Percentiles rank a stretch among this genome's conserved stretches.
Evolutionary conservation across 1,140 invertebrate species (phyloP).

Genomic region (Papilio glaucus): DNA sequence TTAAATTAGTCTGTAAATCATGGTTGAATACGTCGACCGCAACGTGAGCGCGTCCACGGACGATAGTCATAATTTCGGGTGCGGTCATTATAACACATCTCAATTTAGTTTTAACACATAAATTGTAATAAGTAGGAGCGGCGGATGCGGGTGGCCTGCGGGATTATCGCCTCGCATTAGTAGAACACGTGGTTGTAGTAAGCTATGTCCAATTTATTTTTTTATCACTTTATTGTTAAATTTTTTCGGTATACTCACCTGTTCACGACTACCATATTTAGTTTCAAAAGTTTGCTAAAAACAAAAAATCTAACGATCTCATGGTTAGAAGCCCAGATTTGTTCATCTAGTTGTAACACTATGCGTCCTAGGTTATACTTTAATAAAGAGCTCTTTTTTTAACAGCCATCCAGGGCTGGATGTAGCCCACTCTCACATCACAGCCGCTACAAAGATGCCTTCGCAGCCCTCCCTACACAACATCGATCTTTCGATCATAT

Average conservation of each 20-base stretch:
- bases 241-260: neutral
- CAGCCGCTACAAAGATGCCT: no score
- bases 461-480: no score
- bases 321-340: no score
- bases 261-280: neutral
- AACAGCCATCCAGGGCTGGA: no score
- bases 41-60: conserved; percentile 8
- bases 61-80: conserved; percentile 43
- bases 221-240: neutral
- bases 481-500: no score
- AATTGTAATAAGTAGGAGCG: conserved; percentile 61
- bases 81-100: conserved; percentile 50
- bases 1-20: neutral
- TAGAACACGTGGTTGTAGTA: neutral
- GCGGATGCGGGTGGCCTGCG: conserved; percentile 57
- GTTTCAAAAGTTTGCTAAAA: neutral
- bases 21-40: conserved; percentile 5
- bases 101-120: conserved; percentile 66
- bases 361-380: no score
- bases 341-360: no score
- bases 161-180: conserved; percentile 19
- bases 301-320: neutral
- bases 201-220: neutral
- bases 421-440: no score
- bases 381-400: no score